Base-by-base conservation (phyloP, 2,888 invertebrate genomes). In the Meteorus colon region DNA sequence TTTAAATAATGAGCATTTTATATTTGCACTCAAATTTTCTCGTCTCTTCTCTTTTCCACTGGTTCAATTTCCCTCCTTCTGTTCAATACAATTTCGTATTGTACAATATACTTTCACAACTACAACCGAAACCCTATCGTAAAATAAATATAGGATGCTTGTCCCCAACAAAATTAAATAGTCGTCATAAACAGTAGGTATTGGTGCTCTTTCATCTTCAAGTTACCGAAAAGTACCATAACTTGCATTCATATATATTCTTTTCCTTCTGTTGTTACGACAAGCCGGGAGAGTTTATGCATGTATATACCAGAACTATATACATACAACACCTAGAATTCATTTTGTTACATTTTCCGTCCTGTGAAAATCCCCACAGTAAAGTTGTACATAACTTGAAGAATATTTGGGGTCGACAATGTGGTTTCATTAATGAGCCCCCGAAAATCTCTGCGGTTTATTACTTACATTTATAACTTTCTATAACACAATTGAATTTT, bases 221-320 rank as follows among this genome's bases (percentile, higher is more conserved):
- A 94, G 82, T 92, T 95, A 80, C 95, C 95, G 88, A 95, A 95
- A 90, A 95, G 95, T 78, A 95, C 95, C 91, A 95, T 95, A 63
- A 90, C 90, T 82, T 90, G 88, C 89, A 79, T 88, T 89, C 81
- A 73, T 48, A 73, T 75, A 69, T 65, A 24, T 66, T 48, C 14
- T 66, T 37, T 41, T 6, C 27, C 31, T 27, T 34, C 29, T 27
- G 12, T 63, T n/a, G 29, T 63, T 14, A 63, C 63, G 4, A 1
- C 2, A 19, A 55, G 24, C 1, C 19, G 8, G 2, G 2, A 24
- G 10, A n/a, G 4, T 24, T 1, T 19, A 16, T 14, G 1, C 6
- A 51, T 51, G 16, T 51, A 51, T n/a, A 51, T 51, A 51, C 51
- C 24, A 24, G 24, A 51, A 51, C 51, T 45, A 24, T 16, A 34